Conservation (phyloP, 2,888 invertebrate genomes). For the Conus canariensis region DNA sequence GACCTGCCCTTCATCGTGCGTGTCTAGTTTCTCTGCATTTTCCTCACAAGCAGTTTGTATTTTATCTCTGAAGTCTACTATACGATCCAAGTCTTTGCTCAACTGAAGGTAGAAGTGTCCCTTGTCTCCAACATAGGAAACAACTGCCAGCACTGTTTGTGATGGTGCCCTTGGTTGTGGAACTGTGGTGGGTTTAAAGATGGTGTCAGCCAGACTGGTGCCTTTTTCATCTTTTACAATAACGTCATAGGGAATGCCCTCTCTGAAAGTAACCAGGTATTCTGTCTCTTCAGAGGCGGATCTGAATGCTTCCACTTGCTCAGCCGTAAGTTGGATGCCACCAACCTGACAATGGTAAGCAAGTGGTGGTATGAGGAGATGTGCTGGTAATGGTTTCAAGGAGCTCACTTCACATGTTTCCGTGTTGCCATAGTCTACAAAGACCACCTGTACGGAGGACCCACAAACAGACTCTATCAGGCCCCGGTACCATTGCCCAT, state of each 20-base stretch:
- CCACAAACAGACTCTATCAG: slow-evolving; percentile 55
- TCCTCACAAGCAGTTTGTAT: slow-evolving; percentile 78
- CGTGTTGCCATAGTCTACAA: slow-evolving; percentile 71
- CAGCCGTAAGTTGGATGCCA: slow-evolving; percentile 54
- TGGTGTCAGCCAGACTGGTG: slow-evolving; percentile 25
- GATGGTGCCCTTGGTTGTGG: slow-evolving; percentile 24
- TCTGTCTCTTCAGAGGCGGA: slow-evolving; percentile 8
- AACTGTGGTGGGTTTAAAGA: slow-evolving; percentile 18
- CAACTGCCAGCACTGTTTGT: slow-evolving; percentile 43
- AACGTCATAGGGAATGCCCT: not conserved
- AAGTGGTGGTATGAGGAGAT: slow-evolving; percentile 66
- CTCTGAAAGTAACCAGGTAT: not conserved
- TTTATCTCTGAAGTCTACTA: slow-evolving; percentile 79
- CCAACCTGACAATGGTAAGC: slow-evolving; percentile 69
- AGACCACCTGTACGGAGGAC: slow-evolving; percentile 56
- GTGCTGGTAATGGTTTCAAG: slow-evolving; percentile 62
- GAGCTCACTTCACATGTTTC: slow-evolving; percentile 52
- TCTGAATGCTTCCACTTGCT: slow-evolving; percentile 36
- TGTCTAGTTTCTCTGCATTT: slow-evolving; percentile 34
- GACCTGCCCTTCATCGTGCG: slow-evolving; percentile 79
- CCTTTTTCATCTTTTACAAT: slow-evolving; percentile 13
- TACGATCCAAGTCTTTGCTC: slow-evolving; percentile 78
- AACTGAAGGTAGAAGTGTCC: slow-evolving; percentile 84
- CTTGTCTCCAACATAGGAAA: slow-evolving; percentile 47
- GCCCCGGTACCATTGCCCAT: slow-evolving; percentile 70